Conservation (phyloP, 1,140 invertebrate species). For the Aphelinus atriplicis region DNA sequence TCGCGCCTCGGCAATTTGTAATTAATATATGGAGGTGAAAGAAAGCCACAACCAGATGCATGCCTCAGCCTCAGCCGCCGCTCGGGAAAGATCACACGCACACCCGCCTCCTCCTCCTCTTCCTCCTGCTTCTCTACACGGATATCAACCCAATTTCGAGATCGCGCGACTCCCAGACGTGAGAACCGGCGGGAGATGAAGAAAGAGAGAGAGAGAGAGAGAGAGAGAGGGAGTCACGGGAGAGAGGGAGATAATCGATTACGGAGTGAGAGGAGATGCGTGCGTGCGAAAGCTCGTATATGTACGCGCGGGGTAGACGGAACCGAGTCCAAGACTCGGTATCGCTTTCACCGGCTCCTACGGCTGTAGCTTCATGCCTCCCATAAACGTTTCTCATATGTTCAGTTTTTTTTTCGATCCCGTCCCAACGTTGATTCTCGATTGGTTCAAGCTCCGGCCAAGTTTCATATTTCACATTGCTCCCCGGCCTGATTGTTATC, state of each 20-base stretch:
- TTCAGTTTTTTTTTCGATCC: too few species aligned
- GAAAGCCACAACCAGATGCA: conserved; percentile 40
- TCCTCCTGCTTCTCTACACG: not conserved
- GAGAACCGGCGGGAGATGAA: not conserved
- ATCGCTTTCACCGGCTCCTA: conserved; percentile 3
- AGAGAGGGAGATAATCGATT: conserved; percentile 27
- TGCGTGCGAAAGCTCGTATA: not conserved
- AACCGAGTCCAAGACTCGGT: too few species aligned
- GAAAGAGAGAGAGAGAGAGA: conserved; percentile 11
- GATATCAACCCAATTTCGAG: conserved; percentile 34
- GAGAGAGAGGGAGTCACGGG: not conserved
- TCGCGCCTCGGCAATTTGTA: conserved; percentile 39
- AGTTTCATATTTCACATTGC: too few species aligned
- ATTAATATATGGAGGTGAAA: conserved; percentile 45
- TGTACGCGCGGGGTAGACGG: too few species aligned
- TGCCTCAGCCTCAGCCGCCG: conserved; percentile 30
- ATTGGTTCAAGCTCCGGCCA: too few species aligned
- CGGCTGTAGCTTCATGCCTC: too few species aligned
- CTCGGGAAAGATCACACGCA: conserved; percentile 1
- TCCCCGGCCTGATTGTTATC: too few species aligned
- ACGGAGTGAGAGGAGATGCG: not conserved
- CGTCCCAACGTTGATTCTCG: too few species aligned
- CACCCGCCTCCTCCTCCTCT: not conserved
- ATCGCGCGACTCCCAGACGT: not conserved
- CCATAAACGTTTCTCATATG: too few species aligned